These are phyloP conservation scores for Dynastes hyllus DNA, from an alignment of 2,888 invertebrate species.

Conservation along the genomic window DNA sequence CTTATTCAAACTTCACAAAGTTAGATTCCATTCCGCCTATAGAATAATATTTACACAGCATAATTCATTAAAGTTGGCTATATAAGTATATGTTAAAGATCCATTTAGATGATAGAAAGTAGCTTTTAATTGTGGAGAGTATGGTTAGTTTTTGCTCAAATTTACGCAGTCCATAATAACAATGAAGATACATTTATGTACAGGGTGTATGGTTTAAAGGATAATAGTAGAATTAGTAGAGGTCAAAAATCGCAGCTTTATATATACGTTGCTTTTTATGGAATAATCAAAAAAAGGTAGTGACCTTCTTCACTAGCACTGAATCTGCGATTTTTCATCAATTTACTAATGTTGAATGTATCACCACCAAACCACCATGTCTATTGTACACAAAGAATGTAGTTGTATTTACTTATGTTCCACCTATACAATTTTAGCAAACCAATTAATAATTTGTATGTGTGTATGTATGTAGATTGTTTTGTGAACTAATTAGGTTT, in stretches of 20 bases:
- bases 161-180: slow-evolving; percentile 18
- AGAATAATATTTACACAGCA: slow-evolving; percentile 13
- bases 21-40: neutral
- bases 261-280: neutral
- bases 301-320: neutral
- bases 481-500: neutral
- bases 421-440: slow-evolving; percentile 1
- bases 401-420: slow-evolving; percentile 15
- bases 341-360: slow-evolving; percentile 17
- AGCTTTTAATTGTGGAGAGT: slow-evolving; percentile 20
- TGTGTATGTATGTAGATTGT: slow-evolving; percentile 21
- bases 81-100: slow-evolving; percentile 2
- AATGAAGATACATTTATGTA: slow-evolving; percentile 20
- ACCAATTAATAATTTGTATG: slow-evolving; percentile 13
- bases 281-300: neutral
- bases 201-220: slow-evolving; percentile 35
- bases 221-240: slow-evolving; percentile 33
- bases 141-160: slow-evolving; percentile 11
- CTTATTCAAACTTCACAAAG: neutral
- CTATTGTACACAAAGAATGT: slow-evolving; percentile 15
- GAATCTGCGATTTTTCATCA: slow-evolving; percentile 15
- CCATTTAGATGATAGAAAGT: slow-evolving; percentile 11
- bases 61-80: slow-evolving; percentile 20
- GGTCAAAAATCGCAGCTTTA: slow-evolving; percentile 13
- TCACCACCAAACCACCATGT: slow-evolving; percentile 13